Percentiles rank a stretch among this genome's conserved stretches.
Conservation (phyloP, 2,797 vertebrate genomes). For the Alectoris magna region DNA sequence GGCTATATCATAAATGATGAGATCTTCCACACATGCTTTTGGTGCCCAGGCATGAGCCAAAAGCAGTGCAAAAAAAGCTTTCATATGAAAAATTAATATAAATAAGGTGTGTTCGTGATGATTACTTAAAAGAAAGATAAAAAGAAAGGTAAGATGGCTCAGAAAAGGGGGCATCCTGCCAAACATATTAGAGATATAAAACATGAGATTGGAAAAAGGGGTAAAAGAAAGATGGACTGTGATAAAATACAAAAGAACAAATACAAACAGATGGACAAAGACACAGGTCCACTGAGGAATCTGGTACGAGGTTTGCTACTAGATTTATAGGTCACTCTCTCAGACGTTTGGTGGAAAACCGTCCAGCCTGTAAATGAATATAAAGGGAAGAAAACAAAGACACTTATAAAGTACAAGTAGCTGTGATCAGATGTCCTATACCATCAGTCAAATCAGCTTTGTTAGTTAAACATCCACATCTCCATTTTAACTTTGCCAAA, state of each 20-base stretch:
- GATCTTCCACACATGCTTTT: conserved; percentile 82
- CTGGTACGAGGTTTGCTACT: conserved; percentile 99
- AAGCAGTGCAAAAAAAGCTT: conserved; percentile 90
- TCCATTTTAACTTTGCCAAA: conserved; percentile 80
- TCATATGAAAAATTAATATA: conserved; percentile 77
- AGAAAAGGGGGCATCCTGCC: conserved; percentile 74
- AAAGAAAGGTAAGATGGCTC: conserved; percentile 63
- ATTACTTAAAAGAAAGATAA: conserved; percentile 59
- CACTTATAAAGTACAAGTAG: conserved; percentile 87
- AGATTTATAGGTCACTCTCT: conserved; percentile 99
- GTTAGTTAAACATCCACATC: conserved; percentile 81
- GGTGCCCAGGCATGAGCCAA: conserved; percentile 82
- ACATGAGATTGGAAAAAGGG: conserved; percentile 75
- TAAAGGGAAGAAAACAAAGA: conserved; percentile 89
- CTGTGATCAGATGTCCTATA: conserved; percentile 79
- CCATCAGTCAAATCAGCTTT: conserved; percentile 84
- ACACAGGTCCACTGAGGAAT: conserved; percentile 99
- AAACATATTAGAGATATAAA: conserved; percentile 76
- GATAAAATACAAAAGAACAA: conserved; percentile 92
- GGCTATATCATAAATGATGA: conserved; percentile 82
- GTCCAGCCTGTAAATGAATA: conserved; percentile 98
- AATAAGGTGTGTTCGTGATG: conserved; percentile 59
- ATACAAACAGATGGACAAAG: conserved; percentile 99
- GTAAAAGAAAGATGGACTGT: conserved; percentile 83
- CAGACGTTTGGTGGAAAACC: conserved; percentile 94